Conservation (phyloP, 1,140 invertebrate genomes). For the Drosophila nigrodunni region DNA sequence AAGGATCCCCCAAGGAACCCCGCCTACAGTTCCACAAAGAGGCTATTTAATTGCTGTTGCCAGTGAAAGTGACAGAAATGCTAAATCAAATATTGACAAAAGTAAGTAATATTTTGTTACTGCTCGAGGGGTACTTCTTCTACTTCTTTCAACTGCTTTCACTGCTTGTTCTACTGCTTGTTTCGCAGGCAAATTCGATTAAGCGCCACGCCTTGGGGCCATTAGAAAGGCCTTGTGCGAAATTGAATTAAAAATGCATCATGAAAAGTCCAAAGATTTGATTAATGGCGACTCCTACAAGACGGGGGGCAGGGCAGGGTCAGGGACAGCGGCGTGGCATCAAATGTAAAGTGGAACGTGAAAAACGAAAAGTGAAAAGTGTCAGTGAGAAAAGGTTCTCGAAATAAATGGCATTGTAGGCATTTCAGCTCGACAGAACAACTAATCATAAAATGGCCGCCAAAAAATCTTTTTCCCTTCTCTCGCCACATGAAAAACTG, state of each 20-base stretch:
- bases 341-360: constrained; percentile 28
- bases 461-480: constrained; percentile 1
- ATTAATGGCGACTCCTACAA: constrained; percentile 60
- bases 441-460: constrained; percentile 69
- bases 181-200: constrained; percentile 67
- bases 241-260: constrained; percentile 81
- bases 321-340: not conserved
- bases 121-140: constrained; percentile 9
- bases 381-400: constrained; percentile 51
- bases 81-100: constrained; percentile 80
- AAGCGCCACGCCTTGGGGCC: constrained; percentile 61
- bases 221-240: constrained; percentile 56
- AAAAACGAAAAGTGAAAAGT: constrained; percentile 46
- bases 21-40: not conserved
- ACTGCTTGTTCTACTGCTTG: not conserved
- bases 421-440: constrained; percentile 43
- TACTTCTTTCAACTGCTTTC: not conserved
- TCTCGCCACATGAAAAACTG: constrained; percentile 4
- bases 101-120: constrained; percentile 66
- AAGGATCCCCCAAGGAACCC: not conserved
- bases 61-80: constrained; percentile 67
- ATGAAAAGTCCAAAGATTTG: constrained; percentile 76
- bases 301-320: constrained; percentile 39
- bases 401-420: constrained; percentile 64
- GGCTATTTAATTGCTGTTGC: constrained; percentile 67